These are phyloP conservation scores for Morus bassanus DNA, from an alignment of 2,797 vertebrate genomes.

Conservation along the genomic window DNA sequence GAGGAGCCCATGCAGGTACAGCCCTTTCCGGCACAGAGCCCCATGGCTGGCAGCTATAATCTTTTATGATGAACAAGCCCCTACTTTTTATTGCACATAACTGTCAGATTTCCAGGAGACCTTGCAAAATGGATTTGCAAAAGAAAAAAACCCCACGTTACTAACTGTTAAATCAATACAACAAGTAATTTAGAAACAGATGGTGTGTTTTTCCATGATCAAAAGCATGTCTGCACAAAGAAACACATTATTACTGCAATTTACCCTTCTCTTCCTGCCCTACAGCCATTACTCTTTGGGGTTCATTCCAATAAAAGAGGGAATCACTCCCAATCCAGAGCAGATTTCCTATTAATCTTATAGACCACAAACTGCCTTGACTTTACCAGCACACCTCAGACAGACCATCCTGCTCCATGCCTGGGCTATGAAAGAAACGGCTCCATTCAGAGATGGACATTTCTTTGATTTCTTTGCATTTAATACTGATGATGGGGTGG, in stretches of 20 bases:
- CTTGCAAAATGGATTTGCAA: constrained; percentile 20
- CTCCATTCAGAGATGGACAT: background rate
- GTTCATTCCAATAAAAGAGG: constrained; percentile 53
- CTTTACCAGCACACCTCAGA: background rate
- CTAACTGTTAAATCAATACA: constrained; percentile 66
- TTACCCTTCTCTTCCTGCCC: constrained; percentile 51
- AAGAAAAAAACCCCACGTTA: background rate
- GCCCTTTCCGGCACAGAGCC: rapidly evolving
- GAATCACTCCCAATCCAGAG: constrained; percentile 35
- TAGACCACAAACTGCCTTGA: background rate
- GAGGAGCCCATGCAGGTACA: background rate
- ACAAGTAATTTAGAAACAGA: constrained; percentile 61
- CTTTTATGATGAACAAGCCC: background rate
- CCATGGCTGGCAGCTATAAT: background rate
- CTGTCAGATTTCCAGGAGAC: constrained; percentile 29
- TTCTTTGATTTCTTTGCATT: background rate
- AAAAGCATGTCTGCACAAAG: constrained; percentile 58
- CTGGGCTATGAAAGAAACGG: background rate
- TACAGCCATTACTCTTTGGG: constrained; percentile 48
- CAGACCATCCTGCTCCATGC: background rate
- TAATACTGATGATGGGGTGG: background rate
- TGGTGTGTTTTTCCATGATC: constrained; percentile 59
- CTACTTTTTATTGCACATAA: background rate
- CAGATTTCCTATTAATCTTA: constrained; percentile 47
- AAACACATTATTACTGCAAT: constrained; percentile 60